A percentile compares a stretch with the other conserved stretches of the same genome.
Evolutionary conservation across 2,888 invertebrate genomes (phyloP).

Genomic region (Anagyrus pseudococci): DNA sequence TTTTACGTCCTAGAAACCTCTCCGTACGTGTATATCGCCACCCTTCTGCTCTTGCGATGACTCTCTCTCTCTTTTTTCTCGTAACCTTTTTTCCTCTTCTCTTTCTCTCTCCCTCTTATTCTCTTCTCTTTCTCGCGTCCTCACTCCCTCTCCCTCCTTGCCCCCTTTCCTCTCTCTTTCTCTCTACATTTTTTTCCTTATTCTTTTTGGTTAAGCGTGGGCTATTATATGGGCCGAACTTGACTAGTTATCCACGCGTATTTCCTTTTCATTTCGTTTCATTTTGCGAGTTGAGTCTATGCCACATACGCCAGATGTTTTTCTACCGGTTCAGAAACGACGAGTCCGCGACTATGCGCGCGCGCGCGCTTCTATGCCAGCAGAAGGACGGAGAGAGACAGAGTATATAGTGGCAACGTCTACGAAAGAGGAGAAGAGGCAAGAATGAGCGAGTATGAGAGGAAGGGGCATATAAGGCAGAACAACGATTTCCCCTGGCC

Average conservation of each 20-base stretch:
- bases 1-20: too few species aligned
- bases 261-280: conserved; percentile 55
- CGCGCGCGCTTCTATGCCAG: neutral
- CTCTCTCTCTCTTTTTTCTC: too few species aligned
- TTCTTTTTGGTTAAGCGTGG: conserved; percentile 9
- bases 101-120: neutral
- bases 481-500: too few species aligned
- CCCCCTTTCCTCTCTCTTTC: neutral
- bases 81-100: too few species aligned
- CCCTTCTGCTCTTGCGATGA: too few species aligned
- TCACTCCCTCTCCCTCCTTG: neutral
- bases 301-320: conserved; percentile 55
- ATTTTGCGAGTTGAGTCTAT: conserved; percentile 40
- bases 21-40: too few species aligned
- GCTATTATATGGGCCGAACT: conserved; percentile 38
- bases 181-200: conserved; percentile 14
- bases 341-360: neutral
- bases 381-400: conserved; percentile 20
- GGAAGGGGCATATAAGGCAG: too few species aligned
- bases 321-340: conserved; percentile 50
- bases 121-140: conserved; percentile 15
- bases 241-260: conserved; percentile 51
- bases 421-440: neutral
- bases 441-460: too few species aligned
- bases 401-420: neutral